Evolutionary conservation across 2,113 vertebrate species (phyloP).

Genomic region (Probosciger aterrimus): DNA sequence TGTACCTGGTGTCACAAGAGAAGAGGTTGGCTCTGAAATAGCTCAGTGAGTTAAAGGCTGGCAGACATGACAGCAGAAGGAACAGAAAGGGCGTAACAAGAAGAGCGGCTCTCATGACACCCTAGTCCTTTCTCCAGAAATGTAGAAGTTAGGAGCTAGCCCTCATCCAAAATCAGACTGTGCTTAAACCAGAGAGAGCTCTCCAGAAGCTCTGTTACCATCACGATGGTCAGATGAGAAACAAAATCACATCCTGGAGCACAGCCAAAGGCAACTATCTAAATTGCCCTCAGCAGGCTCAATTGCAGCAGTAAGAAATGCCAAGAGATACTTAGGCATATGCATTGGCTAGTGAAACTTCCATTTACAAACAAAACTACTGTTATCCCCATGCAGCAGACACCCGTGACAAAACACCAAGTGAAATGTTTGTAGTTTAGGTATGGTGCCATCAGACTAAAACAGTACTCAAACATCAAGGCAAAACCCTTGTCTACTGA

Average conservation of each 20-base stretch:
- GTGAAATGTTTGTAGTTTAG: background rate
- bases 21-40: background rate
- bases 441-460: background rate
- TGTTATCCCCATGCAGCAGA: background rate
- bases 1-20: background rate
- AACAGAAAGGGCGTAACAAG: background rate
- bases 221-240: background rate
- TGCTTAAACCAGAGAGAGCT: background rate
- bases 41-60: background rate
- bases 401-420: background rate
- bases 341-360: background rate
- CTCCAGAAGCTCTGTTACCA: background rate
- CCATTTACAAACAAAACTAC: background rate
- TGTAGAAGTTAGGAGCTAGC: background rate
- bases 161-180: background rate
- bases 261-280: background rate
- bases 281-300: background rate
- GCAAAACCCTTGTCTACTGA: background rate
- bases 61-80: background rate
- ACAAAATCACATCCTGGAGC: background rate
- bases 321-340: background rate
- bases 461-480: background rate
- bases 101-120: background rate
- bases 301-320: background rate
- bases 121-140: background rate